A percentile compares a stretch with the other conserved stretches of the same genome.
Evolutionary conservation across 2,888 invertebrate species (phyloP).

Genomic region (Embidobia sp.): DNA sequence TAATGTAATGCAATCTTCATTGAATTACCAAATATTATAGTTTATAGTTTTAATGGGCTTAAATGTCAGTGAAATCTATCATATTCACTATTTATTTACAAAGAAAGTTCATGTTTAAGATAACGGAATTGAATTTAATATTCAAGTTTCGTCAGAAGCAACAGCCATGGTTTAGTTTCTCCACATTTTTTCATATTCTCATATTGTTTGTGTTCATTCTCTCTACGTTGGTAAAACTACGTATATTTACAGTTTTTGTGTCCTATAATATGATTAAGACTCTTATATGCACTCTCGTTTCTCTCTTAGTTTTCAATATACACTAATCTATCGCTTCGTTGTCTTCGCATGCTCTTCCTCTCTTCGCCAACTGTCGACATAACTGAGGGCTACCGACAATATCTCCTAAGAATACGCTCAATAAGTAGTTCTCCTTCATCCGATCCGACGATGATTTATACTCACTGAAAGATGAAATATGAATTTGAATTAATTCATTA

Average conservation of each 20-base stretch:
- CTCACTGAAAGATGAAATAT: conserved; percentile 83
- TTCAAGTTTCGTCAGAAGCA: conserved; percentile 4
- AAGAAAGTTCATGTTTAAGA: neutral
- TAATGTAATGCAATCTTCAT: no score
- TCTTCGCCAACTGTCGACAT: conserved; percentile 90
- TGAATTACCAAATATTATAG: no score
- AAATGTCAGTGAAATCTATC: no score
- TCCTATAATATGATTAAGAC: conserved; percentile 2
- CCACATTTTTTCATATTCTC: conserved; percentile 8
- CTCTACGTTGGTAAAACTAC: neutral
- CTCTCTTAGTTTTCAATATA: conserved; percentile 4
- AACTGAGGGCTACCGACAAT: conserved; percentile 90
- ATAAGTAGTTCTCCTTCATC: conserved; percentile 89
- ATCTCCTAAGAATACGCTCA: conserved; percentile 93
- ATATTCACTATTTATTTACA: neutral
- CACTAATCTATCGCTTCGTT: conserved; percentile 49
- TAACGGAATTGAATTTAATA: neutral
- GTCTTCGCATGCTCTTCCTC: conserved; percentile 83
- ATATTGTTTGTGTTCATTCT: conserved; percentile 10
- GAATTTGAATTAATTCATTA: conserved; percentile 4
- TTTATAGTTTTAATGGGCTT: no score
- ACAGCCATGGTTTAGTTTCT: neutral
- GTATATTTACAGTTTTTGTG: conserved; percentile 46
- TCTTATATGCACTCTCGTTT: conserved; percentile 9
- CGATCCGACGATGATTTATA: conserved; percentile 88